Base-by-base conservation (phyloP, 2,888 invertebrate genomes). In the Diachrysia chrysitis region DNA sequence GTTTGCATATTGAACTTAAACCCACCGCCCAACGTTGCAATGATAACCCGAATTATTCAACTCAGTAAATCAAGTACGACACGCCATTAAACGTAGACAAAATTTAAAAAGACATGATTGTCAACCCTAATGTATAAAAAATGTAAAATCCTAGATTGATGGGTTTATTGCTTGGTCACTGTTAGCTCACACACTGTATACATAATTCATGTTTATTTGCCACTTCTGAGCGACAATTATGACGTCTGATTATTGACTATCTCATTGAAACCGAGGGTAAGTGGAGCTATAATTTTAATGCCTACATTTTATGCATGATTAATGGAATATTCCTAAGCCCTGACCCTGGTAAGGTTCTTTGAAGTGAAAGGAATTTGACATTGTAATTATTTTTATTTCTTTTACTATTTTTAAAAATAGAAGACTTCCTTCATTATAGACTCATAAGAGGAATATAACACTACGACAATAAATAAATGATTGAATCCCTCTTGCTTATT, bases 101-200 rank as follows among this genome's bases (percentile, higher is more conserved):
- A 3, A 16, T 37, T 37, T 37, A 37, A 37, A 37, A 1, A 16
- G 16, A 37, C 37, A 16, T 37, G 14, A 57, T 29, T 21, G 53
- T 42, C 68, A 76, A 72, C 74, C 74, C 69, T 66, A 71, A 29
- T 35, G 29, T 19, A n/a, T 14, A 58, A 71, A 58, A 69, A 51
- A 32, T 55, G 29, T 59, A 63, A 73, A 71, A 48, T 25, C 58
- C 3, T 66, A 76, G 76, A 78, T 71, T 37, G 57, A 74, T 71
- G 80, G 63, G 77, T 79, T 71, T 74, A 63, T 71, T 71, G 78
- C 78, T 64, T 77, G 58, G 80, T 77, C 80, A 74, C 66, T 75
- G 74, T 63, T 37, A 59, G 53, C 29, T 58, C 46, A 53, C 32
- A 53, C 63, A 57, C 21, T 48, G 9, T 66, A 73, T 79, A 73